Percentiles rank a stretch among this genome's conserved stretches.
These are phyloP conservation scores for Gnathonemus echidnorhynchus DNA, from an alignment of 2,113 vertebrate genomes.

Conservation along the genomic window DNA sequence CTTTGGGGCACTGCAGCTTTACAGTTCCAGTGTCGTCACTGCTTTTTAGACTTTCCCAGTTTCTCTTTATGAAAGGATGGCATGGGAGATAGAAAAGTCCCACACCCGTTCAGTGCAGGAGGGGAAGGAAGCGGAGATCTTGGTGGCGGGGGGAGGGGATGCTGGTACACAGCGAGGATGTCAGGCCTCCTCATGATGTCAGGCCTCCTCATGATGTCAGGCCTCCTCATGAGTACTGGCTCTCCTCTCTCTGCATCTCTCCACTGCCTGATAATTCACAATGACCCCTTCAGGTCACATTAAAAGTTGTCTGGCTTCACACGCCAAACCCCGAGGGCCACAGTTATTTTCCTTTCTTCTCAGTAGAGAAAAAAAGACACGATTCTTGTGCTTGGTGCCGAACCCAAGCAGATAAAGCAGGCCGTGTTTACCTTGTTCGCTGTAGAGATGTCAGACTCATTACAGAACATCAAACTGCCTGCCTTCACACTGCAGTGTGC, in stretches of 20 bases:
- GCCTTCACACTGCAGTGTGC: background rate
- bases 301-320: conserved; percentile 59
- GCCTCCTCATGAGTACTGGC: conserved; percentile 25
- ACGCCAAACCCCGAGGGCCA: conserved; percentile 43
- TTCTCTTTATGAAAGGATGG: background rate
- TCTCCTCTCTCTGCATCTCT: conserved; percentile 20
- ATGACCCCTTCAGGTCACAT: conserved; percentile 64
- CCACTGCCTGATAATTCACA: conserved; percentile 47
- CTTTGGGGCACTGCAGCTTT: conserved; percentile 22
- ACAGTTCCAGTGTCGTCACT: background rate
- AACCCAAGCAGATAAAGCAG: background rate
- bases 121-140: conserved; percentile 60
- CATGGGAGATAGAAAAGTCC: background rate
- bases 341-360: conserved; percentile 33
- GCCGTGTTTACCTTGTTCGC: too few relatives aligned
- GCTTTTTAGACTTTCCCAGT: background rate
- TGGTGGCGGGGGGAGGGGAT: conserved; percentile 38
- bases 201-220: conserved; percentile 14
- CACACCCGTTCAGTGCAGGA: background rate
- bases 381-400: background rate
- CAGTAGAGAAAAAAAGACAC: conserved; percentile 16
- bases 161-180: background rate
- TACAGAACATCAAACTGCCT: background rate
- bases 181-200: background rate
- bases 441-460: background rate